These are phyloP conservation scores for Cyclargus thomasi DNA, from an alignment of 1,140 invertebrate species.

Conservation along the genomic window DNA sequence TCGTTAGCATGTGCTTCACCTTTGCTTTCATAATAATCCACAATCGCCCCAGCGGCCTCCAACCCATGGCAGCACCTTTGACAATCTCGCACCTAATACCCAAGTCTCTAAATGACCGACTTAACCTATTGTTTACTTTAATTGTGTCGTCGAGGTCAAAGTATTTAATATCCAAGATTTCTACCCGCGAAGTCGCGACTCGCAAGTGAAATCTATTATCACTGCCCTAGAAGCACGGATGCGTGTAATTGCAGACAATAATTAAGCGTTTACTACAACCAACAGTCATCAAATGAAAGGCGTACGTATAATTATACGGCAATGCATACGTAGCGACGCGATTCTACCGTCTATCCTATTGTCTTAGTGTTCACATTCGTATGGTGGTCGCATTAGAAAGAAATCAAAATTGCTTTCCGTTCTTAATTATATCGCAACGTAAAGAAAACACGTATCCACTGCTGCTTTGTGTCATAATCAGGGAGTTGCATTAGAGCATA, in stretches of 20 bases:
- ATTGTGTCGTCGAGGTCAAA: neutral
- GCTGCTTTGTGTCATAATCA: neutral
- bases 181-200: conserved; percentile 32
- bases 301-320: conserved; percentile 24
- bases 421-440: conserved; percentile 2
- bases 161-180: conserved; percentile 25
- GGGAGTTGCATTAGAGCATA: too few relatives aligned
- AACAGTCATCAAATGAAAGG: conserved; percentile 52
- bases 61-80: too few relatives aligned
- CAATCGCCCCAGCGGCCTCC: too few relatives aligned
- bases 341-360: conserved; percentile 10
- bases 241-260: conserved; percentile 63
- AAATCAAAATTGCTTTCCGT: conserved; percentile 6
- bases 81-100: too few relatives aligned
- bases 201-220: conserved; percentile 66
- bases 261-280: conserved; percentile 59
- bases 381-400: conserved; percentile 18
- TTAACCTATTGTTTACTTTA: neutral
- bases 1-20: too few relatives aligned
- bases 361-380: conserved; percentile 19
- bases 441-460: neutral
- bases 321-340: neutral
- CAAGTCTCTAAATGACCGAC: neutral
- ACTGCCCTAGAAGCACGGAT: conserved; percentile 58
- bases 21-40: too few relatives aligned